Base-by-base conservation (phyloP, 2,797 vertebrate genomes). In the Gallinago nigripennis region DNA sequence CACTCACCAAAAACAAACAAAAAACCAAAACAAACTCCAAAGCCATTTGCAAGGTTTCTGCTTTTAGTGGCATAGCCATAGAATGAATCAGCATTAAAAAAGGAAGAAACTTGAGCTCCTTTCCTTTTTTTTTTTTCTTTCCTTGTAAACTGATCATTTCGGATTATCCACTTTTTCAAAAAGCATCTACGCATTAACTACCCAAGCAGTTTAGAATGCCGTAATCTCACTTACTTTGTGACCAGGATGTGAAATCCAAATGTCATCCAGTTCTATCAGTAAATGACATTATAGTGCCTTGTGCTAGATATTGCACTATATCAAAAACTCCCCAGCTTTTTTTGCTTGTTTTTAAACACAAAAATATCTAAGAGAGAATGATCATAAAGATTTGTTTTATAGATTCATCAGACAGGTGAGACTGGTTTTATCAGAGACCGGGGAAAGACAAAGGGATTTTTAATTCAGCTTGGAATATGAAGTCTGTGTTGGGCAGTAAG, bases 181-280 rank as follows among this genome's bases (percentile, higher is more conserved):
- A 80, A 80, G 2, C 37, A 58, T 70, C 66, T 86, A 43, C 35
- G 54, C 63, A 51, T 91, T 88, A 73, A 61, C 92, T 95, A 77
- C 69, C 30, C 41, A 65, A 85, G 60, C 60, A 70, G 66, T 94
- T 94, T 69, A 73, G 77, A 91, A 92, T 70, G 63, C 56, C 56
- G 45, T 82, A 82, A 88, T 93, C 91, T 90, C 88, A 80, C 91
- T 88, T 90, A 80, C 91, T 88, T 90, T 92, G 80, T 82, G 85
- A 77, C 87, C 81, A 58, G 86, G 60, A 86, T 61, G 57, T 93
- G 83, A 96, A 95, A 88, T 61, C 73, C 80, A 93, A 94, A 91
- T 95, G 75, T 71, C 90, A 95, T 87, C 56, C 82, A 68, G 23
- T 92, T 93, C 33, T 54, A 71, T 77, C 75, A 87, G 61, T 76